Evolutionary conservation across 2,113 vertebrate genomes (phyloP).

Genomic region (Astatoreochromis straeleni): DNA sequence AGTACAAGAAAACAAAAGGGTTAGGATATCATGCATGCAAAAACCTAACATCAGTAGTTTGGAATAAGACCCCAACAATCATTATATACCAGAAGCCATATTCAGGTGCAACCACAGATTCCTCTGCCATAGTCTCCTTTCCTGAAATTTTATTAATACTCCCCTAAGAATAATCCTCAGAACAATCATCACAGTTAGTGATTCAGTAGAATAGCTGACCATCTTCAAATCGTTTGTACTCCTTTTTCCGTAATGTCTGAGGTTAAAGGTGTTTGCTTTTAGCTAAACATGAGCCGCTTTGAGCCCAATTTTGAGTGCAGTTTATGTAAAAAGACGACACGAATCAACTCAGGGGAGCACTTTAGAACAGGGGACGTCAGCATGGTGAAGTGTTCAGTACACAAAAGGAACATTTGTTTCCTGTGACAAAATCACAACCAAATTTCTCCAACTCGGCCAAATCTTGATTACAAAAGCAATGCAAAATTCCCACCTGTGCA

Average conservation of each 20-base stretch:
- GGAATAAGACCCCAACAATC: constrained; percentile 50
- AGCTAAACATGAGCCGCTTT: not conserved
- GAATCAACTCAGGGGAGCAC: constrained; percentile 73
- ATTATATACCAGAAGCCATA: constrained; percentile 38
- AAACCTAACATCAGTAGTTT: constrained; percentile 64
- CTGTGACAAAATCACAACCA: constrained; percentile 63
- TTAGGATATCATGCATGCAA: constrained; percentile 84
- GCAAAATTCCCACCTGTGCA: not conserved
- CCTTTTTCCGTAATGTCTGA: not conserved
- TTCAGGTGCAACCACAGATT: constrained; percentile 71
- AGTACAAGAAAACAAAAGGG: constrained; percentile 77
- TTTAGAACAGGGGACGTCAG: constrained; percentile 64
- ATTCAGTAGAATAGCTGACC: not conserved
- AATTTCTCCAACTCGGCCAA: constrained; percentile 2
- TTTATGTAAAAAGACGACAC: not conserved
- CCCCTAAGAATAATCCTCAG: constrained; percentile 70
- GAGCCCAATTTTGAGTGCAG: not conserved
- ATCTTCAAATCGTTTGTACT: not conserved
- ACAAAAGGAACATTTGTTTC: constrained; percentile 75
- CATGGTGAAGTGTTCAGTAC: constrained; percentile 64
- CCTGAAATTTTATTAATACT: constrained; percentile 73
- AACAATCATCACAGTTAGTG: not conserved
- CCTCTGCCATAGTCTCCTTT: constrained; percentile 82
- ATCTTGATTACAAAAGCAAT: constrained; percentile 6
- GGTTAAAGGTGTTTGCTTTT: not conserved